Evolutionary conservation across 2,113 vertebrate species (phyloP), one percentile per base, ranked within the genome.

Genomic region (Condylura cristata): DNA sequence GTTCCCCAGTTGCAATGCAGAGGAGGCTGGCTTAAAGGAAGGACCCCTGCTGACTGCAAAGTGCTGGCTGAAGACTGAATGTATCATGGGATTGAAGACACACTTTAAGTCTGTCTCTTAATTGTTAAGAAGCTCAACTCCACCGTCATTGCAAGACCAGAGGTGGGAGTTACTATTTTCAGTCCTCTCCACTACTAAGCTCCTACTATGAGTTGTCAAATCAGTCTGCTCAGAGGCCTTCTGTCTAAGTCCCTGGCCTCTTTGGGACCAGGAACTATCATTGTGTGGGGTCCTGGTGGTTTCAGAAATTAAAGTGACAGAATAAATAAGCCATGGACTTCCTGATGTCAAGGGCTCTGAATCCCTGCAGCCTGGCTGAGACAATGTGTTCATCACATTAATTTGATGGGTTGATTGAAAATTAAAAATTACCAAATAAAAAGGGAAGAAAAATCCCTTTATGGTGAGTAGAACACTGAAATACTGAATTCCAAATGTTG

Each of bases 361-460:
- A 53, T 39, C 24, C n/a, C 8, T 53, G 89, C 2, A 48, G 12
- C 26, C 60, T 24, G 0, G 37, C 48, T 93, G 68, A 86, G 61
- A 80, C 0, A 66, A 41, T 44, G 2, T 8, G 3, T 11, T 34
- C 34, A 39, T 53, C 44, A 63, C 68, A 92, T 82, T 91, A 65
- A 89, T 34, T 17, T 60, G 22, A 74, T 32, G 16, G 14, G n/a
- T 8, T 41, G 68, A 85, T 0, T 41, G 53, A 72, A 80, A 93
- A 91, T 68, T 75, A 70, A 63, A 78, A 96, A 26, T 91, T 63
- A 75, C 39, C 39, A 66, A 94, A 80, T 66, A 75, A 95, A 92
- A 37, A 53, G 74, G 28, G 82, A 87, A 72, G 24, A 53, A 89
- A 89, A 93, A 72, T 41, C 5, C 39, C 14, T 79, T 71, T 61